phyloP scores from a whole-genome alignment of 2,888 invertebrate species.

The Ormyrus nitidulus region DNA sequence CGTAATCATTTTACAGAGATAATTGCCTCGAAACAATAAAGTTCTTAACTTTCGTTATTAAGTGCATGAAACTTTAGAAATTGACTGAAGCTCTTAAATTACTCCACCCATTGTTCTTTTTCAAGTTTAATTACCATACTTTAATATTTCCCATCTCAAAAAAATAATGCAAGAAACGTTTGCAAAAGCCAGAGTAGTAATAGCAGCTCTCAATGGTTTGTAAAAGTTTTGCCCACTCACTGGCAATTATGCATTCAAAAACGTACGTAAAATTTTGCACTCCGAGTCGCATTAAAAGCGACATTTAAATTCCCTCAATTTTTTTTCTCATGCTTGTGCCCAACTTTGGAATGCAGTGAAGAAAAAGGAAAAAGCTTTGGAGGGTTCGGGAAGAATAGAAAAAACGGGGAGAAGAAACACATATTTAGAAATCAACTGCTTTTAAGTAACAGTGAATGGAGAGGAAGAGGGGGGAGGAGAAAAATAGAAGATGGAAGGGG shows the following conservation, averaged over 20 bases:
- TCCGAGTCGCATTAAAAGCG: constrained; percentile 28
- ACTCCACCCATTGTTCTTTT: too few relatives aligned
- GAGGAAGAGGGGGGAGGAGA: constrained; percentile 33
- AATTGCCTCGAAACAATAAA: constrained; percentile 21
- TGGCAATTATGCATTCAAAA: constrained; percentile 43
- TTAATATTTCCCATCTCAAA: constrained; percentile 17
- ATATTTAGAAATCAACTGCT: constrained; percentile 58
- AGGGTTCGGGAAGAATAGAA: constrained; percentile 41
- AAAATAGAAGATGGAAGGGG: background rate
- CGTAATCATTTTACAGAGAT: constrained; percentile 32
- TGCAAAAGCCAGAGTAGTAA: background rate
- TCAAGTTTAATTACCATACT: constrained; percentile 7
- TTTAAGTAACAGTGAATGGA: constrained; percentile 63
- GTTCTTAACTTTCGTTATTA: too few relatives aligned
- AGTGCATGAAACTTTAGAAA: too few relatives aligned
- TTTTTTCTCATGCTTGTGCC: background rate
- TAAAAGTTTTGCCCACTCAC: constrained; percentile 41
- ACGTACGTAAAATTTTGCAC: constrained; percentile 14
- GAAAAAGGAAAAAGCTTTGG: constrained; percentile 17
- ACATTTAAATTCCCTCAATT: constrained; percentile 41
- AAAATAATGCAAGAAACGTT: background rate
- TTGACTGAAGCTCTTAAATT: too few relatives aligned
- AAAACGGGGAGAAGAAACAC: constrained; percentile 52
- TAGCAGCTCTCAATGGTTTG: constrained; percentile 20
- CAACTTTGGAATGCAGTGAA: constrained; percentile 35